Evolutionary conservation across 2,888 invertebrate species (phyloP).

Genomic region (Pterostichus niger): DNA sequence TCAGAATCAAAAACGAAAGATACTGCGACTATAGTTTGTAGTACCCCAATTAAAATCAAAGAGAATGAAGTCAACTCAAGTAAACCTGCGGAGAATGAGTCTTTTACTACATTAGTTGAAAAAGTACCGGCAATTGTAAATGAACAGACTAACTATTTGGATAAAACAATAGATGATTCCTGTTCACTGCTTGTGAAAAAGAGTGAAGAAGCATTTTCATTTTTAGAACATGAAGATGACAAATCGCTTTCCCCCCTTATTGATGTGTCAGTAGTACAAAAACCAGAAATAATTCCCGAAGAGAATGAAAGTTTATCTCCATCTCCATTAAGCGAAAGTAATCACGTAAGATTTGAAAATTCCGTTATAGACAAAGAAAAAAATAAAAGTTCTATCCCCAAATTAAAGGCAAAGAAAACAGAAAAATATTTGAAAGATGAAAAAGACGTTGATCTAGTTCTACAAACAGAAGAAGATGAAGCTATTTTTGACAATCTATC

Average conservation of each 20-base stretch:
- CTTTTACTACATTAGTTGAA: background rate
- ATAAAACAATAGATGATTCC: constrained; percentile 73
- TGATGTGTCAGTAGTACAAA: constrained; percentile 42
- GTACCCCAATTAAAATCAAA: constrained; percentile 53
- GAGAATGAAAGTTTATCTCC: constrained; percentile 1
- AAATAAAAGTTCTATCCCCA: constrained; percentile 73
- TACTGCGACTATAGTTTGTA: constrained; percentile 39
- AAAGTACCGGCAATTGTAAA: constrained; percentile 73
- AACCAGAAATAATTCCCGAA: constrained; percentile 37
- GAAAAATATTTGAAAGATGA: constrained; percentile 72
- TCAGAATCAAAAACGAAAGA: background rate
- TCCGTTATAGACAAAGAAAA: constrained; percentile 68
- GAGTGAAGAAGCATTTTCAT: constrained; percentile 76
- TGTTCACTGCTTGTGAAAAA: constrained; percentile 73
- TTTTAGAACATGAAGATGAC: constrained; percentile 75
- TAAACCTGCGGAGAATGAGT: constrained; percentile 12
- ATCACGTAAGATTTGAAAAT: constrained; percentile 69
- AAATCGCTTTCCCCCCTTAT: constrained; percentile 70
- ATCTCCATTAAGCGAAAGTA: constrained; percentile 52
- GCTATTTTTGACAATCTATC: constrained; percentile 69
- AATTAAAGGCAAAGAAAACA: constrained; percentile 71
- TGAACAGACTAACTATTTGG: constrained; percentile 75
- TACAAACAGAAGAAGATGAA: constrained; percentile 68
- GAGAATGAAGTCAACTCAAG: background rate
- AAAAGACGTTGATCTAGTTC: constrained; percentile 71